These are phyloP conservation scores for Thymelicus sylvestris DNA, from an alignment of 2,888 invertebrate genomes.

Conservation along the genomic window DNA sequence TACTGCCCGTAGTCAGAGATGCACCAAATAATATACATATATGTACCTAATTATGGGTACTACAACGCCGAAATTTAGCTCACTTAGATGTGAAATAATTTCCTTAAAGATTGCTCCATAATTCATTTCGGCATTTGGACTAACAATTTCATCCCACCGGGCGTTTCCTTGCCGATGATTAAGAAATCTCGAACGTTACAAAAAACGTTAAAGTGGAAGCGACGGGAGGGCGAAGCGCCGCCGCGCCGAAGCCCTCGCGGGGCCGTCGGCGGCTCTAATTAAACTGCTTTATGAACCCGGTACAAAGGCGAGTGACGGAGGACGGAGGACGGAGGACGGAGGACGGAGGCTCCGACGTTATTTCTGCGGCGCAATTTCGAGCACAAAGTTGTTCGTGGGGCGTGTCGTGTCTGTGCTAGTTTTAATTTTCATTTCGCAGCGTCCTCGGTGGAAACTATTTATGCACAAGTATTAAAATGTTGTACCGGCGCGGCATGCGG, in stretches of 20 bases:
- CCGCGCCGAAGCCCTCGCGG: neutral
- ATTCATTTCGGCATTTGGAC: slow-evolving; percentile 5
- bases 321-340: too few relatives aligned
- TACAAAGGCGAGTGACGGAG: slow-evolving; percentile 23
- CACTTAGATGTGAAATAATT: neutral
- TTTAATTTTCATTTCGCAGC: slow-evolving; percentile 45
- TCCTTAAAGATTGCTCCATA: slow-evolving; percentile 7
- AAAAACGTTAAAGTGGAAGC: slow-evolving; percentile 27
- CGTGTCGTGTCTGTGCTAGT: slow-evolving; percentile 36
- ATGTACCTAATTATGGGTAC: too few relatives aligned
- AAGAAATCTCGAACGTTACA: slow-evolving; percentile 28
- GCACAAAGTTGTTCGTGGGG: slow-evolving; percentile 37
- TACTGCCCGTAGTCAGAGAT: too few relatives aligned
- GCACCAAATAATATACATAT: too few relatives aligned
- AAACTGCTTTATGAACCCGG: slow-evolving; percentile 28
- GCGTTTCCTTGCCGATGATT: slow-evolving; percentile 29
- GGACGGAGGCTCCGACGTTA: slow-evolving; percentile 14
- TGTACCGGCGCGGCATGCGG: slow-evolving; percentile 16
- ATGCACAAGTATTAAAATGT: slow-evolving; percentile 44
- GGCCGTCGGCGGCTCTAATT: slow-evolving; percentile 17
- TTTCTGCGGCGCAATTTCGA: slow-evolving; percentile 33
- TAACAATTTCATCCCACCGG: slow-evolving; percentile 8
- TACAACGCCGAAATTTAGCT: too few relatives aligned
- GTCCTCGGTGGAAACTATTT: slow-evolving; percentile 46
- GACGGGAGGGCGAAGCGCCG: slow-evolving; percentile 22